Evolutionary conservation across 2,888 invertebrate species (phyloP).

Genomic region (Aphidoletes aphidimyza): DNA sequence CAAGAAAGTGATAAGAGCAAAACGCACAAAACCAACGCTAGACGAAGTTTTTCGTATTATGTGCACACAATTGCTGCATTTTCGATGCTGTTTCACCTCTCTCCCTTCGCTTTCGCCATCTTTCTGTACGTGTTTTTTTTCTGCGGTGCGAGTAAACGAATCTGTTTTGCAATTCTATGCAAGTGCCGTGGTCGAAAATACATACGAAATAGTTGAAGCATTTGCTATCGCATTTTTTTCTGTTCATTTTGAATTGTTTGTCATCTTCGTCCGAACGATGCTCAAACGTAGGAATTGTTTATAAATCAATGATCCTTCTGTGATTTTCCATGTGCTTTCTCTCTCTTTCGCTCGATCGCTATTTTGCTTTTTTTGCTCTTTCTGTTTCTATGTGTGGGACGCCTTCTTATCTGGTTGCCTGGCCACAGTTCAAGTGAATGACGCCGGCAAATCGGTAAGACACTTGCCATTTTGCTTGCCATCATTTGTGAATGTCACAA

Average conservation of each 20-base stretch:
- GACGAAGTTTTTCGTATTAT: not conserved
- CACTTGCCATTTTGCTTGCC: not conserved
- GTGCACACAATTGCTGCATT: not conserved
- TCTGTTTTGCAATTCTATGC: not conserved
- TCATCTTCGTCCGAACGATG: constrained; percentile 11
- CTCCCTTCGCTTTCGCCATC: too few relatives aligned
- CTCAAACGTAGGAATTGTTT: constrained; percentile 26
- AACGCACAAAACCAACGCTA: not conserved
- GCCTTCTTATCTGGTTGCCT: not conserved
- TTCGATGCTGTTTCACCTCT: not conserved
- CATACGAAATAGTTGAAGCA: not conserved
- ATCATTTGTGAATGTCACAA: constrained; percentile 47
- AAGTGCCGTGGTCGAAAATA: constrained; percentile 1
- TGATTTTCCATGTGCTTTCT: not conserved
- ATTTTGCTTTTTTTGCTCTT: not conserved
- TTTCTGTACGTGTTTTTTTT: too few relatives aligned
- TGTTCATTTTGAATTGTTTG: not conserved
- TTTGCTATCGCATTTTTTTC: not conserved
- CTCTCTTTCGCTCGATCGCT: not conserved
- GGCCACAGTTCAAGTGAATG: not conserved
- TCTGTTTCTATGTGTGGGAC: not conserved
- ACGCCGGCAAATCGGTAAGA: too few relatives aligned
- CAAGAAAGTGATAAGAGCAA: constrained; percentile 22
- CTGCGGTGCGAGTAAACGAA: too few relatives aligned
- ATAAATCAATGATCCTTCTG: constrained; percentile 43